These are phyloP conservation scores for Nothocercus julius DNA, from an alignment of 2,113 vertebrate genomes.

Conservation along the genomic window DNA sequence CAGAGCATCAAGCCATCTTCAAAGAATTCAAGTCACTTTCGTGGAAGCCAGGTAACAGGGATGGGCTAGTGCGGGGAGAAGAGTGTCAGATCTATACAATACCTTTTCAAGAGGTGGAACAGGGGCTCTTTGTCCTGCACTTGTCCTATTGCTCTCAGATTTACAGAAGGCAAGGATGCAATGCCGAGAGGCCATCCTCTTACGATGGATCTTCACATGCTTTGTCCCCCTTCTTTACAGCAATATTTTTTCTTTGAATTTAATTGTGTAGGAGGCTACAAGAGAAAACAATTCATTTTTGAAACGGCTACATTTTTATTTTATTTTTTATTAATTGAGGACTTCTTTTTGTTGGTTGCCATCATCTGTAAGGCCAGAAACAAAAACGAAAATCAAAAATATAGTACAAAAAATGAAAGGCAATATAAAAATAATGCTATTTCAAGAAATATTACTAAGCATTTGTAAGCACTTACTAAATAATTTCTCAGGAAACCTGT, in stretches of 20 bases:
- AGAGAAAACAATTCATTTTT: not conserved
- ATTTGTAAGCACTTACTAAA: not conserved
- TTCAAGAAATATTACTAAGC: not conserved
- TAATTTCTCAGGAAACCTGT: not conserved
- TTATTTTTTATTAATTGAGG: not conserved
- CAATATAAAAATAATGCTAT: not conserved
- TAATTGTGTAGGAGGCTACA: not conserved
- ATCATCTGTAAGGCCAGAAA: not conserved
- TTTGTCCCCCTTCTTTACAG: not conserved
- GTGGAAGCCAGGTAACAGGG: not conserved
- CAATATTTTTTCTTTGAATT: not conserved
- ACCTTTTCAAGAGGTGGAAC: not conserved
- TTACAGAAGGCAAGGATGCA: not conserved
- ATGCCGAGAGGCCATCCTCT: not conserved
- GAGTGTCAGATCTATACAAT: not conserved
- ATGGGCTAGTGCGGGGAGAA: not conserved
- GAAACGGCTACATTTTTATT: not conserved
- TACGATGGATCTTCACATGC: not conserved
- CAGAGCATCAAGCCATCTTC: not conserved
- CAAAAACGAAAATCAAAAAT: not conserved
- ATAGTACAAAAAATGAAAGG: not conserved
- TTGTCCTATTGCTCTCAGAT: not conserved
- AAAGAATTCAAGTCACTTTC: fast-evolving
- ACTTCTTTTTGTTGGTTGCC: not conserved
- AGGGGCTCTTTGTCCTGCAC: not conserved